Evolutionary conservation across 2,797 vertebrate species (phyloP), one percentile per base, ranked within the genome.

Genomic region (Brotogeris chrysoptera): DNA sequence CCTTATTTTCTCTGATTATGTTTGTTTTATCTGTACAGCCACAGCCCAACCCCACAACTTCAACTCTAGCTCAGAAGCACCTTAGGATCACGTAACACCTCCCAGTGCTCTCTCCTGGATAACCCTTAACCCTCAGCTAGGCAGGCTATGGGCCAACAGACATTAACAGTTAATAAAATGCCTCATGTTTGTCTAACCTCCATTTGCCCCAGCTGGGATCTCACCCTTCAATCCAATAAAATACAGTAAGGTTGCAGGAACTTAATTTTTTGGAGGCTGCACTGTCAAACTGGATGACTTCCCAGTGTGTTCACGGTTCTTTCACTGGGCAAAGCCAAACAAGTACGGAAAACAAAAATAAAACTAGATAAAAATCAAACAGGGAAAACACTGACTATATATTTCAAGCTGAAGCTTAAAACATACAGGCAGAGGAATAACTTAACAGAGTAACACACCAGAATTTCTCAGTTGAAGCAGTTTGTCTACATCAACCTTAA

Each of bases 71-170:
- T 78, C 52, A 44, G 1, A 39, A 71, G 39, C 5, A 5, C 18
- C 15, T 44, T 16, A 18, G 0, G 1, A 20, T 63, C 55, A 18
- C 3, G 0, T 8, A 78, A 44, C 8, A 36, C 11, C 19, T 77
- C 47, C 8, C 16, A 30, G 17, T 16, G 24, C 13, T 50, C 20
- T 50, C 20, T 50, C 50, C 61, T 44, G 17, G 6, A 74, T 11
- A 68, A 3, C 15, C 14, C 34, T 64, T 25, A 90, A 55, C 10
- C 2, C 4, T 8, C 43, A 76, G 53, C n/a, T 46, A 21, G n/a
- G 32, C 55, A 63, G 38, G 38, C 46, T 53, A 23, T 44, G 1
- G 1, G 28, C 15, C 66, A 78, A 44, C 43, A 81, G 60, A 53
- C 11, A 69, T 8, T 8, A 86, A 10, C 15, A 38, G 36, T 19